These are phyloP conservation scores for Ellobium chinense DNA, from an alignment of 2,888 invertebrate genomes.

Conservation along the genomic window DNA sequence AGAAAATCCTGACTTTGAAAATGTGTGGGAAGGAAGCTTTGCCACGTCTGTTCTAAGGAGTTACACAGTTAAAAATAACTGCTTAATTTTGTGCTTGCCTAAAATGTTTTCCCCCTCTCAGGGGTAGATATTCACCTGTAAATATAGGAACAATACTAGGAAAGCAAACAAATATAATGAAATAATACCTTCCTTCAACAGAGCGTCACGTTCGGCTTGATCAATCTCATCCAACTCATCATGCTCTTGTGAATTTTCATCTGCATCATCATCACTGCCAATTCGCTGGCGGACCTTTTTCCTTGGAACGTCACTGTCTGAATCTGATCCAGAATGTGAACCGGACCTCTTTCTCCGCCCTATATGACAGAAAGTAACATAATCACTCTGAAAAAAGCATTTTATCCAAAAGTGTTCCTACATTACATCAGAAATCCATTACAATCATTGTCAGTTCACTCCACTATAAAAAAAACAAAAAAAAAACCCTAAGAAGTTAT, in stretches of 20 bases:
- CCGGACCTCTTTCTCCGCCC: constrained; percentile 41
- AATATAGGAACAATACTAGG: background rate
- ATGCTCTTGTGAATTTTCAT: constrained; percentile 48
- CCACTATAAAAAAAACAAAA: too few species aligned
- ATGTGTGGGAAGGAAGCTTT: too few species aligned
- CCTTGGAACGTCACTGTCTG: constrained; percentile 53
- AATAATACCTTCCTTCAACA: constrained; percentile 37
- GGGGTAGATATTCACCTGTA: background rate
- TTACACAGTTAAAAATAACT: too few species aligned
- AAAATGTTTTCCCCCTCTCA: background rate
- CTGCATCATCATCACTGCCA: constrained; percentile 56
- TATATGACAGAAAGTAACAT: too few species aligned
- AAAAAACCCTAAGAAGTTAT: too few species aligned
- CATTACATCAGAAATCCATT: too few species aligned
- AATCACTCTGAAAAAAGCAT: too few species aligned
- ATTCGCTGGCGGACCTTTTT: constrained; percentile 54
- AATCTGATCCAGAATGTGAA: constrained; percentile 50
- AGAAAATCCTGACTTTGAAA: too few species aligned
- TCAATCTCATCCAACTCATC: constrained; percentile 47
- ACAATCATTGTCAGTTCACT: too few species aligned
- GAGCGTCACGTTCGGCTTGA: constrained; percentile 39
- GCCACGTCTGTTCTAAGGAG: too few species aligned
- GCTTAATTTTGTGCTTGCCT: too few species aligned
- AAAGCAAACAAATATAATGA: background rate
- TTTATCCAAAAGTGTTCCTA: too few species aligned